These are phyloP conservation scores for Styela clava DNA, from an alignment of 23 tunicate species.

Conservation along the genomic window DNA sequence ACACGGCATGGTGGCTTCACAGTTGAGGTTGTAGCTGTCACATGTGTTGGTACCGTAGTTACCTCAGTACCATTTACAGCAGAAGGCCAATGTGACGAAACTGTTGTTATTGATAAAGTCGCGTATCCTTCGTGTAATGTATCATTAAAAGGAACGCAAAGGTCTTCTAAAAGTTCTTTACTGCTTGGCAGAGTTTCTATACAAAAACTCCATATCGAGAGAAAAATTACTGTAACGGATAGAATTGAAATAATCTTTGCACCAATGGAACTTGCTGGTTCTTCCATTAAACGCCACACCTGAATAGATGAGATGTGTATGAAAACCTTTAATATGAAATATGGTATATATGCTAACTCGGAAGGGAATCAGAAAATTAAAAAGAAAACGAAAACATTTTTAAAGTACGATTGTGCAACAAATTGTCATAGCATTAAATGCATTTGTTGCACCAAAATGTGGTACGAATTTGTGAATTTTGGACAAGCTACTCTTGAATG, in stretches of 20 bases:
- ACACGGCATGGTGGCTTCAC: constrained; percentile 12
- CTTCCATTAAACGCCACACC: constrained; percentile 35
- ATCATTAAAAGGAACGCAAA: constrained; percentile 17
- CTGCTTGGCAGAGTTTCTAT: constrained; percentile 33
- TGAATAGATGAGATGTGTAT: no score
- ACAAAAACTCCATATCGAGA: constrained; percentile 35
- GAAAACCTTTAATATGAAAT: no score
- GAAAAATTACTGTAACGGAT: constrained; percentile 22
- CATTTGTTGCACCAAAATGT: no score
- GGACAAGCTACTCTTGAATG: constrained; percentile 8
- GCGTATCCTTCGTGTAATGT: not conserved
- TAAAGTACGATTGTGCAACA: no score
- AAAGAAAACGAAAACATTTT: no score
- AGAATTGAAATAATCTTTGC: constrained; percentile 21
- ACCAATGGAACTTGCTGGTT: constrained; percentile 29
- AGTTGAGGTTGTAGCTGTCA: not conserved
- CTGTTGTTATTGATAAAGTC: not conserved
- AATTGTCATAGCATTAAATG: no score
- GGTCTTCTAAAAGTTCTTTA: not conserved
- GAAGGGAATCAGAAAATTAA: no score
- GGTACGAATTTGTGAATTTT: no score
- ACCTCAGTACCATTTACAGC: not conserved
- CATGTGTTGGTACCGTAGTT: not conserved
- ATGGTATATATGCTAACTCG: no score
- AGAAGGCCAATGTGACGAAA: not conserved